Conservation (phyloP, 30 jellyfish, hydroid and myxozoan species). For the Sanderia malayensis region DNA sequence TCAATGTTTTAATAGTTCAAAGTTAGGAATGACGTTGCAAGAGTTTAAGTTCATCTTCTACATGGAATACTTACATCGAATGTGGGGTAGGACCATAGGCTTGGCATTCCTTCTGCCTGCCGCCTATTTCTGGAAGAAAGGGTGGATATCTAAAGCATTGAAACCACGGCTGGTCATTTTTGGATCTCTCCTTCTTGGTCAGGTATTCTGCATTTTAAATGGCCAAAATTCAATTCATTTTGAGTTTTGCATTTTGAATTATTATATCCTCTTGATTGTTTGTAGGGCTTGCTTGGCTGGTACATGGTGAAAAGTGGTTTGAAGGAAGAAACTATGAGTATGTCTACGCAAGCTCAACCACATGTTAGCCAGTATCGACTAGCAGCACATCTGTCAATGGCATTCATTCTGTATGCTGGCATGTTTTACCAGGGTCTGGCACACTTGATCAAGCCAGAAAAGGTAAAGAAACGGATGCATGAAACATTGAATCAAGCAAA, state of each 20-base stretch:
- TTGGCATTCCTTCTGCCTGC: slow-evolving; percentile 82
- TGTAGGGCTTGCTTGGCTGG: slow-evolving; percentile 98
- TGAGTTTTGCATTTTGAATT: too few species aligned
- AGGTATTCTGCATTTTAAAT: too few species aligned
- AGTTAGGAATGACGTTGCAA: slow-evolving; percentile 67
- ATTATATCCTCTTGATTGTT: too few species aligned
- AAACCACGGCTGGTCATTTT: slow-evolving; percentile 67
- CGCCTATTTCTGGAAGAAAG: slow-evolving; percentile 68
- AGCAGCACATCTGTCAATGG: slow-evolving; percentile 97
- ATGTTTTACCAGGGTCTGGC: slow-evolving; percentile 75
- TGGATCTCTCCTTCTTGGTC: slow-evolving; percentile 72
- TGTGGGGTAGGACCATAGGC: slow-evolving; percentile 90
- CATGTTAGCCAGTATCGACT: slow-evolving; percentile 96
- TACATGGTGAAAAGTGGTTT: slow-evolving; percentile 97
- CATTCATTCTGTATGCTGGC: slow-evolving; percentile 72
- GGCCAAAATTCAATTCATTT: too few species aligned
- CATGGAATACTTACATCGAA: slow-evolving; percentile 90
- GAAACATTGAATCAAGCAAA: too few species aligned
- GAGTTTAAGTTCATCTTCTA: slow-evolving; percentile 78
- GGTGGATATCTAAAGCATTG: slow-evolving; percentile 79
- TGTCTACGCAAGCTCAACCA: slow-evolving; percentile 80
- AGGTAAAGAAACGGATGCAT: too few species aligned
- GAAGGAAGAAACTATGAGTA: slow-evolving; percentile 83
- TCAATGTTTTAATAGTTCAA: slow-evolving; percentile 62
- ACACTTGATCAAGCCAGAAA: slow-evolving; percentile 60